Evolutionary conservation across 2,113 vertebrate genomes (phyloP).

Genomic region (Coreoperca whiteheadi): DNA sequence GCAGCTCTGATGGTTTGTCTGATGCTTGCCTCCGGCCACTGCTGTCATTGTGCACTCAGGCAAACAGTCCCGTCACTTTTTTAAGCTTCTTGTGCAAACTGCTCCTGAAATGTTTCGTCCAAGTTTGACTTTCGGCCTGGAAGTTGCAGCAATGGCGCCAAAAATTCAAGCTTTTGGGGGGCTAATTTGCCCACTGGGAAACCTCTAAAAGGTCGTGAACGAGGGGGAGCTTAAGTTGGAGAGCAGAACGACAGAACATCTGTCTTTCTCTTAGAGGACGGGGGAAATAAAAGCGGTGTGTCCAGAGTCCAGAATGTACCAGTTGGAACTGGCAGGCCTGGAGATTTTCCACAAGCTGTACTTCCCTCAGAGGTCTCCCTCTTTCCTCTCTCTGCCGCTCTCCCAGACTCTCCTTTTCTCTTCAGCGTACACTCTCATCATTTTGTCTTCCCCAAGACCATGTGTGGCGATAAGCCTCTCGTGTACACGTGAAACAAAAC

Average conservation of each 20-base stretch:
- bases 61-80: background rate
- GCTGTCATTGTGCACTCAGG: background rate
- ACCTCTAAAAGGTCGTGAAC: conserved; percentile 15
- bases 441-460: conserved; percentile 36
- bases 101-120: conserved; percentile 29
- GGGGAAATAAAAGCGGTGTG: conserved; percentile 74
- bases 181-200: conserved; percentile 39
- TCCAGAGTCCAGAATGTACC: conserved; percentile 80
- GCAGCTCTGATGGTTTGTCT: background rate
- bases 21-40: background rate
- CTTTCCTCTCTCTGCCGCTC: conserved; percentile 43
- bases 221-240: conserved; percentile 36
- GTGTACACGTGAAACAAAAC: background rate
- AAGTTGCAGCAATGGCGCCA: conserved; percentile 33
- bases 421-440: conserved; percentile 27
- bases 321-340: conserved; percentile 82
- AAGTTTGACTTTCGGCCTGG: conserved; percentile 18
- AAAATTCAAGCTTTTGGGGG: conserved; percentile 21
- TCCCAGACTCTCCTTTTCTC: conserved; percentile 63
- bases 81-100: background rate
- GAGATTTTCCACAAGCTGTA: conserved; percentile 82
- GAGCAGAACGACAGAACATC: conserved; percentile 56
- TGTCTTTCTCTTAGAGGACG: conserved; percentile 56
- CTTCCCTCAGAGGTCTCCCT: conserved; percentile 54
- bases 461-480: background rate